Evolutionary conservation across 2,113 vertebrate species (phyloP).

Genomic region (Arvicanthis niloticus): DNA sequence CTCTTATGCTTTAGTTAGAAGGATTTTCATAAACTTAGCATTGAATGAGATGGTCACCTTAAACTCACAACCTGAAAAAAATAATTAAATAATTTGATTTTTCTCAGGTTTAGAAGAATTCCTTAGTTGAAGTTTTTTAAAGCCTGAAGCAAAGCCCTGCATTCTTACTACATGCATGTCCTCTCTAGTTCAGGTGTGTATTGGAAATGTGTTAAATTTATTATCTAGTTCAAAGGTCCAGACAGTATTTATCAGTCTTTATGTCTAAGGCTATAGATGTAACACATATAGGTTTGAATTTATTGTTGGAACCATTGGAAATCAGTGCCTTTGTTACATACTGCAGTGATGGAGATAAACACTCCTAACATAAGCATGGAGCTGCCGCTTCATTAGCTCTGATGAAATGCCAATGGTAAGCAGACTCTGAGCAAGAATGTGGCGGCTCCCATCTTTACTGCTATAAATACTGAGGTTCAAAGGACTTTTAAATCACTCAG

Average conservation of each 20-base stretch:
- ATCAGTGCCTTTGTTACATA: background rate
- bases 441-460: rapidly evolving
- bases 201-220: background rate
- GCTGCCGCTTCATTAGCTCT: background rate
- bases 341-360: background rate
- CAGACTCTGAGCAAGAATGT: background rate
- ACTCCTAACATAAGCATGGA: background rate
- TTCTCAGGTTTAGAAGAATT: background rate
- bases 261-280: background rate
- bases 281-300: background rate
- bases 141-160: background rate
- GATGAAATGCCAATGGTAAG: background rate
- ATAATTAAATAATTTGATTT: background rate
- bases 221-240: background rate
- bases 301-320: background rate
- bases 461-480: background rate
- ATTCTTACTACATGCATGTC: background rate
- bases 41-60: background rate
- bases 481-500: background rate
- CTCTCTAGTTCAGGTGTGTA: background rate
- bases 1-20: slow-evolving; percentile 14
- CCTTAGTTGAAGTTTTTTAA: background rate
- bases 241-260: background rate
- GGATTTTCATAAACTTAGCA: background rate
- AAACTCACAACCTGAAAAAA: background rate